Conservation (phyloP, 2,113 vertebrate species). For the Pterocles gutturalis region DNA sequence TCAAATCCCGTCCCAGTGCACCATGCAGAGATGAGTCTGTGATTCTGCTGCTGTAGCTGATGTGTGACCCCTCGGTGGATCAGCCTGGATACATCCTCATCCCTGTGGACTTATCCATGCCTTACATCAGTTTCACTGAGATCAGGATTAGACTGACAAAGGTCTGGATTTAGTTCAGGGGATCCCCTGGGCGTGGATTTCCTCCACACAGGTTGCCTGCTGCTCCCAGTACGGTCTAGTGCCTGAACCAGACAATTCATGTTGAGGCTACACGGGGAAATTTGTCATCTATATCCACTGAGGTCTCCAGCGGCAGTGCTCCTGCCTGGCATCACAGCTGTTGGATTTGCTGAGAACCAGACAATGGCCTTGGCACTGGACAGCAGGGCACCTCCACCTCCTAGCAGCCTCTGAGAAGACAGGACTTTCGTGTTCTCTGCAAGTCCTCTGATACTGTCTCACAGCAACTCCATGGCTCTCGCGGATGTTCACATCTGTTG, state of each 20-base stretch:
- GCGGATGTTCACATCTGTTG: background rate
- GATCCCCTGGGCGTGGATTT: background rate
- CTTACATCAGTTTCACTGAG: background rate
- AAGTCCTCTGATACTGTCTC: background rate
- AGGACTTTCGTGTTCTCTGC: background rate
- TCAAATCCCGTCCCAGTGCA: background rate
- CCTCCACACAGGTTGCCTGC: background rate
- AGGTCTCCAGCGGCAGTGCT: background rate
- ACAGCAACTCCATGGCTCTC: background rate
- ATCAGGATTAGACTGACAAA: background rate
- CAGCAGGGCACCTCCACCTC: background rate
- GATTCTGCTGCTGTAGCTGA: background rate
- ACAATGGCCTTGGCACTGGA: background rate
- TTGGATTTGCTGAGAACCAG: background rate
- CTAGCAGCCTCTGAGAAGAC: background rate
- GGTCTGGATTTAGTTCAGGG: background rate
- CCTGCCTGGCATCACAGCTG: background rate
- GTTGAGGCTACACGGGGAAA: background rate
- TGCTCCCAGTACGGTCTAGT: background rate
- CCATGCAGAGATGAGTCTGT: background rate
- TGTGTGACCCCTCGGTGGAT: background rate
- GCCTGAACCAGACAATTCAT: background rate
- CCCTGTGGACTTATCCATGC: background rate
- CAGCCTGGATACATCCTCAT: background rate
- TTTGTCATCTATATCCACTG: background rate